Percentiles rank a stretch among this genome's conserved stretches.
These are phyloP conservation scores for Chelmon rostratus DNA, from an alignment of 2,797 vertebrate genomes.

Conservation along the genomic window DNA sequence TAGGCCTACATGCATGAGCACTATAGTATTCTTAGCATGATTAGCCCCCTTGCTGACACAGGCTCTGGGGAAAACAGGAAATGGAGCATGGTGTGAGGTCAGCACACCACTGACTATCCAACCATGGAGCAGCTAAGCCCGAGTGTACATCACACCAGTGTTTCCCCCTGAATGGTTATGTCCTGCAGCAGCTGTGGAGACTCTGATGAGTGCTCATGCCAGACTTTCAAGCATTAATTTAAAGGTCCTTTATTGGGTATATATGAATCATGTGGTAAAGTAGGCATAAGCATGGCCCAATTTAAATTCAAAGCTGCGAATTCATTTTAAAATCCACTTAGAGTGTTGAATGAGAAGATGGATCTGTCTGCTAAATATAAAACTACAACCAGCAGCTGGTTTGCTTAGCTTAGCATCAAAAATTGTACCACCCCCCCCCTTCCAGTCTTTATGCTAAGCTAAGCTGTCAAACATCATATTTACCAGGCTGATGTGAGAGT, in stretches of 20 bases:
- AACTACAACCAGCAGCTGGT: background rate
- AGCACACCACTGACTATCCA: slow-evolving; percentile 68
- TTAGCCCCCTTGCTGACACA: slow-evolving; percentile 62
- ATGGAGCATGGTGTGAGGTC: slow-evolving; percentile 79
- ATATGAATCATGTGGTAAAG: background rate
- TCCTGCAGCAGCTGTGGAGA: slow-evolving; percentile 34
- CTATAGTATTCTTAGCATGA: slow-evolving; percentile 34
- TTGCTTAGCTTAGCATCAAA: background rate
- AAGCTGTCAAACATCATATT: background rate
- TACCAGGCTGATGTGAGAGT: no score
- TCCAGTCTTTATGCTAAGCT: background rate
- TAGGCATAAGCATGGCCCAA: background rate
- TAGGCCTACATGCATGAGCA: slow-evolving; percentile 12
- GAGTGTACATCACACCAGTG: slow-evolving; percentile 49
- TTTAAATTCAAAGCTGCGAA: background rate
- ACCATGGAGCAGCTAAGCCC: slow-evolving; percentile 54
- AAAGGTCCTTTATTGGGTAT: slow-evolving; percentile 6
- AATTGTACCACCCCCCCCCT: background rate
- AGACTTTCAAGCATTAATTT: slow-evolving; percentile 25
- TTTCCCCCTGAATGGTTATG: slow-evolving; percentile 43
- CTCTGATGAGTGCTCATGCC: background rate
- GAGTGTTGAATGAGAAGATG: background rate
- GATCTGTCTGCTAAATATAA: background rate
- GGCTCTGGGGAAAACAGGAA: slow-evolving; percentile 77
- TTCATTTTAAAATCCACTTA: background rate